phyloP scores from a whole-genome alignment of 2,888 invertebrate species.

The Oscheius myriophilus region DNA sequence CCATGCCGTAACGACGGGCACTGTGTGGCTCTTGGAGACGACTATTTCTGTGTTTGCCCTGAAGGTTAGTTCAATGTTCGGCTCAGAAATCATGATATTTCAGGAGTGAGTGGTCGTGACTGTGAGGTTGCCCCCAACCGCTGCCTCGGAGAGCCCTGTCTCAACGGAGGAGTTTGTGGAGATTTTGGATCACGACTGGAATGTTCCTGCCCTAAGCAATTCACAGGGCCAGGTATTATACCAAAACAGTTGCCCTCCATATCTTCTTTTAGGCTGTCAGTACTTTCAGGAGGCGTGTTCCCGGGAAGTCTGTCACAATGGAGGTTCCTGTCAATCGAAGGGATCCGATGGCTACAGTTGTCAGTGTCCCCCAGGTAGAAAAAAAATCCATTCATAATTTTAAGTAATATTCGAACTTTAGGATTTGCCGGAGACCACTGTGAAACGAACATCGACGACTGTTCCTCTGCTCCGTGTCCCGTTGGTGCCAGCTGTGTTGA shows the following conservation, averaged over 20 bases:
- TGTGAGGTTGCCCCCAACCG: conserved; percentile 95
- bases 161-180: conserved; percentile 93
- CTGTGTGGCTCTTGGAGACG: conserved; percentile 87
- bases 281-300: conserved; percentile 80
- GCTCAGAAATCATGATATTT: conserved; percentile 70
- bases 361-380: conserved; percentile 16
- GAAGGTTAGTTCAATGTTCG: conserved; percentile 39
- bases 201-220: conserved; percentile 82
- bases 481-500: conserved; percentile 64
- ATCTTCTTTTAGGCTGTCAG: conserved; percentile 43
- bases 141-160: conserved; percentile 90
- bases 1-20: conserved; percentile 95
- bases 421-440: conserved; percentile 67
- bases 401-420: conserved; percentile 15
- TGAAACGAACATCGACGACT: conserved; percentile 69
- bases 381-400: neutral
- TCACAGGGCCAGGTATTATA: conserved; percentile 19
- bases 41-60: conserved; percentile 83
- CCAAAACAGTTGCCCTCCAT: neutral
- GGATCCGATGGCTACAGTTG: conserved; percentile 76
- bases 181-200: conserved; percentile 94
- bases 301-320: conserved; percentile 87
- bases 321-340: conserved; percentile 88
- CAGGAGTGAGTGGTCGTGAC: conserved; percentile 93
- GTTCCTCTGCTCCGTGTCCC: conserved; percentile 64